These are phyloP conservation scores for Diplodus sargus DNA, from an alignment of 2,797 vertebrate species.

Conservation along the genomic window DNA sequence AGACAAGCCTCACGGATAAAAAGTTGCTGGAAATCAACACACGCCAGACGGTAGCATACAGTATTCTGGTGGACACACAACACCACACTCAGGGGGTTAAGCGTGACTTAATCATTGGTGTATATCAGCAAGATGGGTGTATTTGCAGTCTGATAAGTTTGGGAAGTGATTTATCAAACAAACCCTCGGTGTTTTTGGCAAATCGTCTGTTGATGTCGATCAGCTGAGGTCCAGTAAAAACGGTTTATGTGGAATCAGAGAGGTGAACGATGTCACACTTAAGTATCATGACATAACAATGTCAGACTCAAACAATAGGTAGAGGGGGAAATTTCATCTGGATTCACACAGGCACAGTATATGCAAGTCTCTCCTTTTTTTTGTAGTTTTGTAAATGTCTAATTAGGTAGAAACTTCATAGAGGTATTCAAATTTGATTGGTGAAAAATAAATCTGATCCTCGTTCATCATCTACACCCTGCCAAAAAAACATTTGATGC, in stretches of 20 bases:
- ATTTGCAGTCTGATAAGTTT: not conserved
- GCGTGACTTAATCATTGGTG: conserved; percentile 19
- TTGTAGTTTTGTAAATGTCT: not conserved
- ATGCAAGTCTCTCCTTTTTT: conserved; percentile 17
- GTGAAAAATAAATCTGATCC: not conserved
- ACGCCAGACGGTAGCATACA: conserved; percentile 53
- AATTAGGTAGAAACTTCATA: conserved; percentile 10
- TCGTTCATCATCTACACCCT: conserved; percentile 27
- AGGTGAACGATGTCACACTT: not conserved
- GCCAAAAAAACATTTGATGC: conserved; percentile 3
- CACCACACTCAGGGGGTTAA: conserved; percentile 48
- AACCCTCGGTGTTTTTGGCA: not conserved
- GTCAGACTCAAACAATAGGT: conserved; percentile 13
- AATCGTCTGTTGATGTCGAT: conserved; percentile 6
- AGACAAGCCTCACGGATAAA: conserved; percentile 50
- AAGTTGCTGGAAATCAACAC: conserved; percentile 46
- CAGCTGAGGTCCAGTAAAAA: conserved; percentile 26
- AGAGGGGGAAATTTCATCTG: conserved; percentile 3
- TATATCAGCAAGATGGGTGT: conserved; percentile 12
- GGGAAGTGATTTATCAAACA: not conserved
- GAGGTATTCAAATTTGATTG: conserved; percentile 24
- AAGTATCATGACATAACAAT: not conserved
- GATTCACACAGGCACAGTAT: conserved; percentile 42
- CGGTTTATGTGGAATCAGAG: not conserved
- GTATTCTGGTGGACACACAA: conserved; percentile 44